Percentiles rank a stretch among this genome's conserved stretches.
Conservation (phyloP, 2,797 vertebrate species). For the Tadarida brasiliensis region DNA sequence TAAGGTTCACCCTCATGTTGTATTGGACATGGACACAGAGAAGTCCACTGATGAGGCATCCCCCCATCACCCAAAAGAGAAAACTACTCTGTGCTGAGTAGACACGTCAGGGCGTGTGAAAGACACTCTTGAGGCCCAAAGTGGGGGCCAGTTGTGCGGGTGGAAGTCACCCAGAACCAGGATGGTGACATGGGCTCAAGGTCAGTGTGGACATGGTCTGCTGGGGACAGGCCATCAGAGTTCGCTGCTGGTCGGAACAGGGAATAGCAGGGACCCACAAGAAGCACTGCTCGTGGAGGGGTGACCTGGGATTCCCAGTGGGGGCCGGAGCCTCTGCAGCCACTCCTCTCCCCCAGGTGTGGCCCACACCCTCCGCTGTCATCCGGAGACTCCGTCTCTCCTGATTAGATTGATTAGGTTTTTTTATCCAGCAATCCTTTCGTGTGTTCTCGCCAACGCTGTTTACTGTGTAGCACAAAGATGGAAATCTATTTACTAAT, state of each 20-base stretch:
- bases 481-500: constrained; percentile 77
- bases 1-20: neutral
- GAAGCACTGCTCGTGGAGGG: neutral
- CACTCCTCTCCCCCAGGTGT: neutral
- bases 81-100: neutral
- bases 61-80: neutral
- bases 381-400: neutral
- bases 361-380: neutral
- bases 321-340: rapidly evolving
- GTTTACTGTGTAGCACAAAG: constrained; percentile 63
- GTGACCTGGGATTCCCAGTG: neutral
- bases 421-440: constrained; percentile 58
- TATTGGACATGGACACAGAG: neutral
- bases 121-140: neutral
- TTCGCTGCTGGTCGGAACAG: neutral
- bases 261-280: neutral
- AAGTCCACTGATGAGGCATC: neutral
- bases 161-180: neutral
- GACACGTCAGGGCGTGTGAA: rapidly evolving
- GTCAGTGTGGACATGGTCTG: neutral
- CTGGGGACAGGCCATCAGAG: neutral
- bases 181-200: neutral
- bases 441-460: constrained; percentile 48
- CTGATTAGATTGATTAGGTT: constrained; percentile 22
- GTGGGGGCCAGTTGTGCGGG: neutral